Evolutionary conservation across 2,888 invertebrate species (phyloP).

Genomic region (Slavum lentiscoides): DNA sequence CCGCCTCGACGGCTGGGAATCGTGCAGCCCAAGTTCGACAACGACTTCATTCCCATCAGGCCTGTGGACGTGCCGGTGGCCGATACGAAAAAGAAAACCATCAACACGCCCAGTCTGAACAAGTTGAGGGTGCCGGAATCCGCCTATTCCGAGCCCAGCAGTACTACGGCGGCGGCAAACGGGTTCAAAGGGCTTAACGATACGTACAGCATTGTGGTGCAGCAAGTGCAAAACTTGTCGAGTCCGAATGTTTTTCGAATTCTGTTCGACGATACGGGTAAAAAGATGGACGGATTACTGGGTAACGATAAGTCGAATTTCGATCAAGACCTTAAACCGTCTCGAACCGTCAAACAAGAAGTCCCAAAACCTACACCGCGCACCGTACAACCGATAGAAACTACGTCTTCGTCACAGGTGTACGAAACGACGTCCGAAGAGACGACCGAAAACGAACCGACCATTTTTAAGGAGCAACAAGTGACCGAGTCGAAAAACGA

Average conservation of each 20-base stretch:
- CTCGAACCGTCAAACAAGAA: constrained; percentile 60
- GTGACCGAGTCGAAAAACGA: constrained; percentile 47
- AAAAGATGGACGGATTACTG: constrained; percentile 78
- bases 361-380: constrained; percentile 55
- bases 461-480: constrained; percentile 55
- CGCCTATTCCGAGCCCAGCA: constrained; percentile 57
- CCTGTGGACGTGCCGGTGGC: constrained; percentile 65
- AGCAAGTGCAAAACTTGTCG: constrained; percentile 65
- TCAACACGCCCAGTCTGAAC: constrained; percentile 76
- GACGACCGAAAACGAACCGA: constrained; percentile 41
- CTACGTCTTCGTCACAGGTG: constrained; percentile 42
- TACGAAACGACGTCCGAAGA: constrained; percentile 46
- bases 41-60: constrained; percentile 81
- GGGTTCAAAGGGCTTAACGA: constrained; percentile 57
- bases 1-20: constrained; percentile 72
- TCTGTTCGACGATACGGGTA: constrained; percentile 83
- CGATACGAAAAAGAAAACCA: constrained; percentile 71
- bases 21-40: constrained; percentile 71
- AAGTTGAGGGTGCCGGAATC: constrained; percentile 57
- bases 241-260: constrained; percentile 84
- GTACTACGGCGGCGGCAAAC: constrained; percentile 56
- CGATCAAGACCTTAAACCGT: constrained; percentile 62
- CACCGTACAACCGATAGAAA: constrained; percentile 36
- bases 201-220: constrained; percentile 66
- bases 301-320: constrained; percentile 61